Percentiles rank a stretch among this genome's conserved stretches.
phyloP scores from a whole-genome alignment of 2,113 vertebrate species.

The Pristiophorus japonicus region DNA sequence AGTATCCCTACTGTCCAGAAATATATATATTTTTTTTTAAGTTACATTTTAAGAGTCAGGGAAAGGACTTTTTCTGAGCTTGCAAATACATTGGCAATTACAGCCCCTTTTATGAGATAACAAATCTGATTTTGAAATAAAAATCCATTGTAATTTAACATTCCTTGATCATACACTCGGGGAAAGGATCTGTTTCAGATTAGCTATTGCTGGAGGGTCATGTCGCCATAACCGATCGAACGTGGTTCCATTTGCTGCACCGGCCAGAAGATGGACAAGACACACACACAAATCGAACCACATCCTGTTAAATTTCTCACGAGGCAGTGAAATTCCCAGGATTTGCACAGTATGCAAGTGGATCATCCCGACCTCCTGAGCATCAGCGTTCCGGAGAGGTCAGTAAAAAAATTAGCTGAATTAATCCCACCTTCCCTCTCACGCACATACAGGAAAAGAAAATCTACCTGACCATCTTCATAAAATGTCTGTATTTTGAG shows the following conservation, averaged over 20 bases:
- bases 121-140: not conserved
- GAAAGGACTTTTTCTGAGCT: not conserved
- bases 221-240: not conserved
- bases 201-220: not conserved
- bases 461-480: not conserved
- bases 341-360: not conserved
- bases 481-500: not conserved
- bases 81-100: not conserved
- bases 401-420: not conserved
- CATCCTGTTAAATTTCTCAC: not conserved
- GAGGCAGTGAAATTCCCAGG: not conserved
- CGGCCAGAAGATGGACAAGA: not conserved
- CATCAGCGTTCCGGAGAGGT: too few species aligned
- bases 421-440: not conserved
- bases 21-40: not conserved
- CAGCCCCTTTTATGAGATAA: not conserved
- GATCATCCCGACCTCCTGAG: not conserved
- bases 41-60: not conserved
- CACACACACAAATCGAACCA: not conserved
- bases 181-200: not conserved
- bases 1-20: not conserved
- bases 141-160: not conserved
- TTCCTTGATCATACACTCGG: not conserved
- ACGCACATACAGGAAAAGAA: not conserved
- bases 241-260: not conserved